Evolutionary conservation across 1,140 invertebrate species (phyloP), one percentile per base, ranked within the genome.

Genomic region (Drosophila triauraria): DNA sequence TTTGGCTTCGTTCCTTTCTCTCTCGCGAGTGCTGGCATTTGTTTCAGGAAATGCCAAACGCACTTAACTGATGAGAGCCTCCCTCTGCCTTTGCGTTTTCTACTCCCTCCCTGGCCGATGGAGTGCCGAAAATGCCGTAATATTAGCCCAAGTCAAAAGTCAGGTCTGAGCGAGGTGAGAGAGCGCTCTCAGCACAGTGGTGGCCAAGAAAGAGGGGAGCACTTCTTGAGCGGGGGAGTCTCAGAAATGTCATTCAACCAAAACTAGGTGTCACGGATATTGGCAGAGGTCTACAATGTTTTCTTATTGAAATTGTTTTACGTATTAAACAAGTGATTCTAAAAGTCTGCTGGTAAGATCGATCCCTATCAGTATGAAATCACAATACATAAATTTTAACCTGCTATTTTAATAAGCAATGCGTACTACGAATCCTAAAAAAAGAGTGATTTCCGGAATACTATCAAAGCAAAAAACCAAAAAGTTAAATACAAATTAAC

Each of bases 1-100:
- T 71, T 76, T 82, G 59, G 47, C 58, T 46, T 80, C 59, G 38
- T 63, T 75, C 44, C 9, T 10, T 54, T 35, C 30, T 53, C 50
- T 20, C 35, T 44, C 54, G 64, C 50, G 65, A 59, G 68, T 53
- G 9, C 35, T 67, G 53, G 71, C 78, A 82, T 86, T 86, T 63
- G 65, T 67, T 80, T 88, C 72, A 84, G 85, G 77, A 88, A 83
- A 87, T 84, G 78, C 63, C 78, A 83, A 65, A 78, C 60, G 71
- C 63, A 59, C 10, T 51, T 44, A 12, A 23, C 15, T 13, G 5
- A 53, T 15, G 2, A 30, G 50, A 32, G 20, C 6, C 17, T 46
- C 9, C 44, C 53, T 47, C 9, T 50, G 30, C 30, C 32, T 20
- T 20, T 20, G 20, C 20, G 20, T 47, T 30, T 32, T 56, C 35